phyloP scores from a whole-genome alignment of 1,140 invertebrate genomes.

The Drosophila novamexicana region DNA sequence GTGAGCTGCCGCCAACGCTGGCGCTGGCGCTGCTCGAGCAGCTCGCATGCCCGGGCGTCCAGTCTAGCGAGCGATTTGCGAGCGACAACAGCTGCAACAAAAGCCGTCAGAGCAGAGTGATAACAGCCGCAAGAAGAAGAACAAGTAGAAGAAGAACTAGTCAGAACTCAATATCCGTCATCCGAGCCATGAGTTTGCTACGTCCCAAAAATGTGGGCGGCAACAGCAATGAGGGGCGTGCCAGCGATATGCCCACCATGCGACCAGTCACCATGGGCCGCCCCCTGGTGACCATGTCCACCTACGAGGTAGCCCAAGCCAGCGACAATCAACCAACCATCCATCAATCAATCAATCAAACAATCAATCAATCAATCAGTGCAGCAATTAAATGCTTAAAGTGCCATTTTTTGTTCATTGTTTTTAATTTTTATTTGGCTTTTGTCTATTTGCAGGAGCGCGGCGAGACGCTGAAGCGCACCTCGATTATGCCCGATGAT shows the following conservation, averaged over 20 bases:
- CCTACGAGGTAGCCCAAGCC: slow-evolving; percentile 55
- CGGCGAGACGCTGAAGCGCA: slow-evolving; percentile 74
- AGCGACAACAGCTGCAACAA: slow-evolving; percentile 21
- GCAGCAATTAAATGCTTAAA: background rate
- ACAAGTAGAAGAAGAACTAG: too few species aligned
- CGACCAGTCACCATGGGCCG: slow-evolving; percentile 65
- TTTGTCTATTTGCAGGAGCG: slow-evolving; percentile 54
- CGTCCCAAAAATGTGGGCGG: slow-evolving; percentile 46
- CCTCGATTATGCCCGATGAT: slow-evolving; percentile 77
- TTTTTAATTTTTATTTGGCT: background rate
- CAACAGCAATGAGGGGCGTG: slow-evolving; percentile 22
- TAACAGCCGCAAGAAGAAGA: too few species aligned
- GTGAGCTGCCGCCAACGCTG: background rate
- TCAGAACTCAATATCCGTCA: too few species aligned
- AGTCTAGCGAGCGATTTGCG: slow-evolving; percentile 27
- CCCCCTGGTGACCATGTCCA: slow-evolving; percentile 68
- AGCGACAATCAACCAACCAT: background rate
- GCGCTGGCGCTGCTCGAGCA: background rate
- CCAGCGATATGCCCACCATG: slow-evolving; percentile 65
- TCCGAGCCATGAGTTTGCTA: slow-evolving; percentile 63
- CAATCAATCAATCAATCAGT: background rate
- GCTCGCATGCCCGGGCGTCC: slow-evolving; percentile 16
- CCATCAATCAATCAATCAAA: background rate
- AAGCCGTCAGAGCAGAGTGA: too few species aligned
- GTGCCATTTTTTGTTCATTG: slow-evolving; percentile 2